Evolutionary conservation across 1,140 invertebrate species (phyloP).

Genomic region (Theocolax elegans): DNA sequence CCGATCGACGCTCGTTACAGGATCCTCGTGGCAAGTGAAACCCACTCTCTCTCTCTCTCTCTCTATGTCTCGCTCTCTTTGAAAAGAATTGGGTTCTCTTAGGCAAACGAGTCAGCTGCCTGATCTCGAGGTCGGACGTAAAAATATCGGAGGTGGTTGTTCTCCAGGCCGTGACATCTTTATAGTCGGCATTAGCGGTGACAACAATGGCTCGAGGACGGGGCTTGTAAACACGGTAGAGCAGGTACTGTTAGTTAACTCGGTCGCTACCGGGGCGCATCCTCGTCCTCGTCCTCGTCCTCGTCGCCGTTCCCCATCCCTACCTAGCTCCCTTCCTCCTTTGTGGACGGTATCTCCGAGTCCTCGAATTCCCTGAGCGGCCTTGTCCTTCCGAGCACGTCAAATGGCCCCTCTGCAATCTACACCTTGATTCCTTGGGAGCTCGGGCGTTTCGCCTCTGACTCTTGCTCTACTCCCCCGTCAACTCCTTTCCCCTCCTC

Average conservation of each 20-base stretch:
- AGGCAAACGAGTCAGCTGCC: constrained; percentile 14
- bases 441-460: neutral
- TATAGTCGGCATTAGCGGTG: neutral
- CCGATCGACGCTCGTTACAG: constrained; percentile 12
- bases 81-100: constrained; percentile 2
- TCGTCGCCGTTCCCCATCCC: constrained; percentile 16
- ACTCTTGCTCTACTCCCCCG: neutral
- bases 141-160: too few relatives aligned
- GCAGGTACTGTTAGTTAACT: constrained; percentile 36
- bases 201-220: constrained; percentile 10
- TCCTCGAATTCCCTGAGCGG: constrained; percentile 24
- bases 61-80: neutral
- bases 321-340: constrained; percentile 17
- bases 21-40: constrained; percentile 5
- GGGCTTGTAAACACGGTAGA: constrained; percentile 6
- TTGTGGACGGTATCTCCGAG: neutral
- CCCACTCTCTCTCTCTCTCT: neutral
- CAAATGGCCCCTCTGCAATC: constrained; percentile 19
- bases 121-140: neutral
- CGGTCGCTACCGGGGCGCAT: neutral
- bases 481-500: too few relatives aligned
- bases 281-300: neutral
- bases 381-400: constrained; percentile 24
- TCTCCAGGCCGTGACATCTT: too few relatives aligned
- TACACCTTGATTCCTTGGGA: neutral